A percentile compares a stretch with the other conserved stretches of the same genome.
Evolutionary conservation across 2,113 vertebrate species (phyloP).

Genomic region (Cacatua alba): DNA sequence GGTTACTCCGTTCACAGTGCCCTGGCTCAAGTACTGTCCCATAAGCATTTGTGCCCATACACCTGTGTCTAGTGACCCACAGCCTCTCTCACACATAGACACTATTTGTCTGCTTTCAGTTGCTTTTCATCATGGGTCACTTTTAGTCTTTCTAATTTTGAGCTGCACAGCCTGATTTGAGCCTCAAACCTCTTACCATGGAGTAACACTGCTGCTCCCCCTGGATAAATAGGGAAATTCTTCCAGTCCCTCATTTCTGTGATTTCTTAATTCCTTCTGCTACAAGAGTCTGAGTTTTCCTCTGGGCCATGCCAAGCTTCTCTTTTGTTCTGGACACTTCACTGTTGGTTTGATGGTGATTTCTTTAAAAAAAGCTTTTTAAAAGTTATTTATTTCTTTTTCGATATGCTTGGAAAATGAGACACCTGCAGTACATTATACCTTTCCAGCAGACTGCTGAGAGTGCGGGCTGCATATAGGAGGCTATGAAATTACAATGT

Average conservation of each 20-base stretch:
- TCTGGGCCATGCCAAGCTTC: background rate
- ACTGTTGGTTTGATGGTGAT: background rate
- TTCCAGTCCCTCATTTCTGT: background rate
- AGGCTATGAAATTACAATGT: accelerated
- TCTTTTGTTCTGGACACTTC: background rate
- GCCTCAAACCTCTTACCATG: background rate
- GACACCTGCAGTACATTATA: background rate
- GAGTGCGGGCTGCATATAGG: background rate
- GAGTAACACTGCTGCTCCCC: background rate
- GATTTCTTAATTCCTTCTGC: background rate
- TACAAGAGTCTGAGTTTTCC: background rate
- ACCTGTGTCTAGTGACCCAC: background rate
- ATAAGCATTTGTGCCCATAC: background rate
- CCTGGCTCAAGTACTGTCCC: background rate
- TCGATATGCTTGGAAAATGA: background rate
- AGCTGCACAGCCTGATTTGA: background rate
- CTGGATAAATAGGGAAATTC: background rate
- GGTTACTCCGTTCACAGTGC: background rate
- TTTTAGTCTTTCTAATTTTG: background rate
- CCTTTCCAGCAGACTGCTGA: background rate
- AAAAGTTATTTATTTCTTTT: background rate
- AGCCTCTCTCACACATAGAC: background rate
- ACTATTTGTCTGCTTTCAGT: background rate
- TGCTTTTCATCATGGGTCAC: background rate
- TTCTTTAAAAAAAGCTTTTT: background rate